These are phyloP conservation scores for Sinocyclocheilus maitianheensis DNA, from an alignment of 2,113 vertebrate genomes.

Conservation along the genomic window DNA sequence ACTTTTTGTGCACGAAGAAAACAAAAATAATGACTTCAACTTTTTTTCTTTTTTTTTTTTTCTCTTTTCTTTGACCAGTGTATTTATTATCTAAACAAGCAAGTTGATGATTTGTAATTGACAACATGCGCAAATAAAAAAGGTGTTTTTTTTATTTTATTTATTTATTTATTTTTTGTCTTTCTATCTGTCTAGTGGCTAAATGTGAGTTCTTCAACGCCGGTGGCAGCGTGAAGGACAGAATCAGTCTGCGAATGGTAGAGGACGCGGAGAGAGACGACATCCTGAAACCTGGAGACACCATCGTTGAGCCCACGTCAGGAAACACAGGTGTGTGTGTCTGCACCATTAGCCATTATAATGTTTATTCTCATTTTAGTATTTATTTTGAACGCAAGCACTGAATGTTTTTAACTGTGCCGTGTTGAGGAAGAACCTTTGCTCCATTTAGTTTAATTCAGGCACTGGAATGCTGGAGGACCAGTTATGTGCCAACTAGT, in stretches of 20 bases:
- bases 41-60: too few species aligned
- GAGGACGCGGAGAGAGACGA: conserved; percentile 90
- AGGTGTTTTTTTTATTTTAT: neutral
- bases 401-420: neutral
- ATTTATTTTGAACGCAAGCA: neutral
- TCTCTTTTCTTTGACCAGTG: too few species aligned
- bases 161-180: neutral
- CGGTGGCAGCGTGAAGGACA: conserved; percentile 94
- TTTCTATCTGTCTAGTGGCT: conserved; percentile 78
- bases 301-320: conserved; percentile 55
- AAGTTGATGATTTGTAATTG: neutral
- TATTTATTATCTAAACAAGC: neutral
- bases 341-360: neutral
- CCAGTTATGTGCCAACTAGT: neutral
- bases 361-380: neutral
- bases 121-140: neutral
- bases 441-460: neutral
- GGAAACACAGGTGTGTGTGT: conserved; percentile 54
- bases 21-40: neutral
- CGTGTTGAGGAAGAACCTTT: neutral
- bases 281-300: conserved; percentile 88
- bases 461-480: neutral
- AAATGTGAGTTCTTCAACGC: conserved; percentile 98
- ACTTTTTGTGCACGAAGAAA: too few species aligned
- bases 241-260: conserved; percentile 93